A percentile compares a stretch with the other conserved stretches of the same genome.
These are phyloP conservation scores for Campoplex nolae DNA, from an alignment of 2,888 invertebrate species.

Conservation along the genomic window DNA sequence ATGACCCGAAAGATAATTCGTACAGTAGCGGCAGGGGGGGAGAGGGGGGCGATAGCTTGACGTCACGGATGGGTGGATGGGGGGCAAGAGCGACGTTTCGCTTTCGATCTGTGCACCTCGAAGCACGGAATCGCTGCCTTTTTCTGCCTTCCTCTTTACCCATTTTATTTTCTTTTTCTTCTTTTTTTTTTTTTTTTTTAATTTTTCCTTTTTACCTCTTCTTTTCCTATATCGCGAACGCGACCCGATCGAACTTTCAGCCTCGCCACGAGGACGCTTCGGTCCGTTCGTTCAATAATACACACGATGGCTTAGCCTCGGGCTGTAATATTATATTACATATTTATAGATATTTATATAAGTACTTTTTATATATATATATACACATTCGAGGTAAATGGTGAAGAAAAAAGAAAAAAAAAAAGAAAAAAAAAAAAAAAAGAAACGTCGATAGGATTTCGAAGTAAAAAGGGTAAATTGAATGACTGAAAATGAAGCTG, in stretches of 20 bases:
- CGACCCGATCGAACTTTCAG: slow-evolving; percentile 67
- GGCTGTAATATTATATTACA: slow-evolving; percentile 47
- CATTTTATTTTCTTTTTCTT: slow-evolving; percentile 12
- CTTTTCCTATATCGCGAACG: slow-evolving; percentile 45
- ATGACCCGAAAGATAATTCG: slow-evolving; percentile 52
- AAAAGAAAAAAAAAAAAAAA: slow-evolving; percentile 48
- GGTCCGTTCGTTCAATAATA: slow-evolving; percentile 67
- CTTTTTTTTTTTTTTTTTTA: slow-evolving; percentile 16
- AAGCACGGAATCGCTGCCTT: slow-evolving; percentile 54
- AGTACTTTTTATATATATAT: slow-evolving; percentile 22
- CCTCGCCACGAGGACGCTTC: slow-evolving; percentile 66
- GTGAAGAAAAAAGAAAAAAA: no score
- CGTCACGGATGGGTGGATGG: slow-evolving; percentile 48
- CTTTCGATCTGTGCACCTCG: slow-evolving; percentile 61
- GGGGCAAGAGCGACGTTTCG: slow-evolving; percentile 50
- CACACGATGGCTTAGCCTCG: slow-evolving; percentile 58
- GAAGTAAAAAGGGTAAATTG: slow-evolving; percentile 18
- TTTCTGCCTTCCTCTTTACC: slow-evolving; percentile 14
- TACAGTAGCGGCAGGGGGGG: background rate
- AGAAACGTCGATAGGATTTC: slow-evolving; percentile 22
- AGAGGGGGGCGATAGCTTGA: slow-evolving; percentile 29
- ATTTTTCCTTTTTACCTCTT: slow-evolving; percentile 29
- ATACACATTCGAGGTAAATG: slow-evolving; percentile 13
- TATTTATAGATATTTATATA: slow-evolving; percentile 18
- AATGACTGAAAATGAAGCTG: slow-evolving; percentile 59